Evolutionary conservation across 2,113 vertebrate genomes (phyloP).

Genomic region (Pimephales promelas): DNA sequence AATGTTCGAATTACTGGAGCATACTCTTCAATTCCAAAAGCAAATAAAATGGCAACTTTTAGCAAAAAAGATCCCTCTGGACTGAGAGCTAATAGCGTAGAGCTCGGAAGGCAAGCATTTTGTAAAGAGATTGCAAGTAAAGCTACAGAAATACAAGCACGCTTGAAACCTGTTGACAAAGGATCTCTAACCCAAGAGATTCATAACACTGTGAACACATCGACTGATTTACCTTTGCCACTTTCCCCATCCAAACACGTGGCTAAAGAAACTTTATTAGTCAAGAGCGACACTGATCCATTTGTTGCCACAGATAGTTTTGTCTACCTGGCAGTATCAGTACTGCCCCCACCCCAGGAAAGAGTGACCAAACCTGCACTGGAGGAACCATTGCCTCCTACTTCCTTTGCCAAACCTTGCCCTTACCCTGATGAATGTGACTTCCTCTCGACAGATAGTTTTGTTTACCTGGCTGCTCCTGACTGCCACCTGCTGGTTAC

Average conservation of each 20-base stretch:
- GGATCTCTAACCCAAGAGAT: conserved; percentile 30
- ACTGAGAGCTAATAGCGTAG: conserved; percentile 5
- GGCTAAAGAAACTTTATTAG: conserved; percentile 64
- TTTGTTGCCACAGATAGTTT: conserved; percentile 79
- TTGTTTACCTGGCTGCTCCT: conserved; percentile 80
- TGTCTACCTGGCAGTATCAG: conserved; percentile 78
- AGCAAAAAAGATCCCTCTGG: neutral
- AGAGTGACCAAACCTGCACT: conserved; percentile 33
- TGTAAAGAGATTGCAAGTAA: conserved; percentile 42
- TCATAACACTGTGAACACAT: conserved; percentile 61
- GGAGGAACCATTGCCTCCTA: conserved; percentile 46
- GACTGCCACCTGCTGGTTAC: conserved; percentile 74
- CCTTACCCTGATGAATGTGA: conserved; percentile 74
- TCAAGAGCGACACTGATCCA: conserved; percentile 74
- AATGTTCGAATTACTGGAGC: conserved; percentile 53
- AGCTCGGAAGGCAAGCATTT: conserved; percentile 15
- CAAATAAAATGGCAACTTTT: conserved; percentile 7
- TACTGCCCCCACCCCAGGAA: conserved; percentile 56
- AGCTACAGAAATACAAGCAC: conserved; percentile 22
- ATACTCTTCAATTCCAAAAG: neutral
- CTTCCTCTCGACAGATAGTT: conserved; percentile 80
- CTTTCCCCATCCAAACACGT: conserved; percentile 71
- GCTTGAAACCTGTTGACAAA: conserved; percentile 37
- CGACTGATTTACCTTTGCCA: conserved; percentile 66
- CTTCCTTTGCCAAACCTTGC: conserved; percentile 48